A percentile compares a stretch with the other conserved stretches of the same genome.
phyloP scores from a whole-genome alignment of 1,140 invertebrate species.

The Centruroides vittatus region DNA sequence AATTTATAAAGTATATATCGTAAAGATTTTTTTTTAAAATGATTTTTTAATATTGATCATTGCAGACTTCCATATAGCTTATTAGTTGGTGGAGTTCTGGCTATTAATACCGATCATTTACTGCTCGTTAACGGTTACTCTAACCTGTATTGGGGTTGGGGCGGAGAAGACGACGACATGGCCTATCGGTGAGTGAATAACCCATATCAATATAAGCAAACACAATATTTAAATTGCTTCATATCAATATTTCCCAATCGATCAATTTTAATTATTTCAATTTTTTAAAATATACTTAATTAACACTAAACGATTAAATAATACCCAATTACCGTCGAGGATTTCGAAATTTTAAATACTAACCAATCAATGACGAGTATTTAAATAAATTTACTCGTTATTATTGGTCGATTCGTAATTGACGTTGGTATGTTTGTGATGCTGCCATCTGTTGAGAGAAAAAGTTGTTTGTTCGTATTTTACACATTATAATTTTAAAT shows the following conservation, averaged over 20 bases:
- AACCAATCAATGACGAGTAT: too few species aligned
- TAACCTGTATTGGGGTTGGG: constrained; percentile 52
- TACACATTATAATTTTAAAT: too few species aligned
- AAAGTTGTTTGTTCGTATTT: too few species aligned
- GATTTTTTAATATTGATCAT: neutral
- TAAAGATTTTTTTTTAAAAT: too few species aligned
- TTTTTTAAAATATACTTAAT: constrained; percentile 1
- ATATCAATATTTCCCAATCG: neutral
- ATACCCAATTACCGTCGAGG: too few species aligned
- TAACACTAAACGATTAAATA: too few species aligned
- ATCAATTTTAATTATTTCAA: neutral
- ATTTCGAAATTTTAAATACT: too few species aligned
- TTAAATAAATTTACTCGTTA: too few species aligned
- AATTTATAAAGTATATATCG: too few species aligned
- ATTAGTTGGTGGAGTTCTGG: constrained; percentile 57
- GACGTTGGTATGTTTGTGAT: too few species aligned
- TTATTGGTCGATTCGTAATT: too few species aligned
- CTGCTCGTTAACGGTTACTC: constrained; percentile 77
- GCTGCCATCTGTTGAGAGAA: too few species aligned
- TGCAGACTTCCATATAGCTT: constrained; percentile 41
- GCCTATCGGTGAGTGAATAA: constrained; percentile 36
- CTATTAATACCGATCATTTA: constrained; percentile 45
- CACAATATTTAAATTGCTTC: neutral
- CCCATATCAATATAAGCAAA: neutral
- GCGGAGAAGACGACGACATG: constrained; percentile 82